Percentiles rank a stretch among this genome's conserved stretches.
Conservation (phyloP, 2,888 invertebrate genomes). For the Amphipyra berbera region DNA sequence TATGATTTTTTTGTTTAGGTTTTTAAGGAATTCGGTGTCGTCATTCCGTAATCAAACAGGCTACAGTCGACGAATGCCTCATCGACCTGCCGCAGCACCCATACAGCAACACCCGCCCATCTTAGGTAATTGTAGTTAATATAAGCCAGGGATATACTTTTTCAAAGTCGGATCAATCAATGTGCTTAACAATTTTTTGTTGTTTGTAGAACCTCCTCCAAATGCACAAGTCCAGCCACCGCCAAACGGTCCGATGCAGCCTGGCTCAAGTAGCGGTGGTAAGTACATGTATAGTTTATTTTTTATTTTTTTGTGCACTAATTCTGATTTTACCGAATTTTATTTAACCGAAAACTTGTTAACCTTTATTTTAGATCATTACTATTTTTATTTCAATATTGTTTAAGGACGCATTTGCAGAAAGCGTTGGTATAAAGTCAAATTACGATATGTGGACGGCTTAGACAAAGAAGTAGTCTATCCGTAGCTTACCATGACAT, state of each 20-base stretch:
- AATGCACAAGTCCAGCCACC: constrained; percentile 48
- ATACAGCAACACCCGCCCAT: constrained; percentile 64
- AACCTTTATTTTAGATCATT: neutral
- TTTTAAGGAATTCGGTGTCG: constrained; percentile 96
- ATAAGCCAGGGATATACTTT: neutral
- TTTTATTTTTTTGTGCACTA: constrained; percentile 21
- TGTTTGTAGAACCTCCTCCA: constrained; percentile 39
- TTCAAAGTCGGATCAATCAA: neutral
- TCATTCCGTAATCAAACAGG: constrained; percentile 98
- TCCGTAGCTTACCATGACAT: too few relatives aligned
- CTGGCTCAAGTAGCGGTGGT: constrained; percentile 48
- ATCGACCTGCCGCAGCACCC: constrained; percentile 75
- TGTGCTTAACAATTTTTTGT: neutral
- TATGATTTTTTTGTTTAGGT: constrained; percentile 82
- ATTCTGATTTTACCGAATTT: constrained; percentile 7
- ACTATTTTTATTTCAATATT: too few relatives aligned
- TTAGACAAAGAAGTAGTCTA: too few relatives aligned
- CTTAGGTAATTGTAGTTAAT: constrained; percentile 60
- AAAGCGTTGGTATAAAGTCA: too few relatives aligned
- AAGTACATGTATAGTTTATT: constrained; percentile 24
- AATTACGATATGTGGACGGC: too few relatives aligned
- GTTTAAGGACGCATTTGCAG: too few relatives aligned
- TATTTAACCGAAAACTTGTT: neutral
- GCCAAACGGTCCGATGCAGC: constrained; percentile 64
- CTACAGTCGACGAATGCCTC: constrained; percentile 91